Base-by-base conservation (phyloP, 2,797 vertebrate genomes). In the Spheniscus humboldti region DNA sequence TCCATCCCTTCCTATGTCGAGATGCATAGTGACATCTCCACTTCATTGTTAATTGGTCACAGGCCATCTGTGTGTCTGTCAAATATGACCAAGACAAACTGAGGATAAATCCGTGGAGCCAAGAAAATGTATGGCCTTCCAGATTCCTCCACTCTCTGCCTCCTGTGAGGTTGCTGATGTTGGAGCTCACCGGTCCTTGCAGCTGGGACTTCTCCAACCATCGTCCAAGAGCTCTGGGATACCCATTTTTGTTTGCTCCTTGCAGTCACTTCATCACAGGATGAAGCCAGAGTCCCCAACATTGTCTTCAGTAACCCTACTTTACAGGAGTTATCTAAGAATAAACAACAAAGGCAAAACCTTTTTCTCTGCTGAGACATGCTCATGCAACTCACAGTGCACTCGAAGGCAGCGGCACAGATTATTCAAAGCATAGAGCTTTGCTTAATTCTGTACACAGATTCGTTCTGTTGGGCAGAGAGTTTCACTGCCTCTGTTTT, bases 401-500 rank as follows among this genome's bases (percentile, higher is more conserved):
- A 17, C 39, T 67, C 13, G 3, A 39, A 67, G 43, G 23, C 28
- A 52, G n/a, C 1, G 6, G 20, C 14, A 45, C 25, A 33, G 31
- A 25, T 75, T 78, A 79, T 41, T 66, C 27, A 33, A 53, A 93
- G 73, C 81, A 88, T 20, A 17, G 45, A 88, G 27, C 28, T n/a
- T 19, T 69, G 64, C 43, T 88, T 74, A 3, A 33, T 88, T 88
- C 68, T 59, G 52, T 66, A 43, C 80, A 68, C 14, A 79, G 35
- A 56, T 94, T 72, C 12, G 3, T 94, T 80, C 74, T 80, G 72
- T 50, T 57, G 90, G 52, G 47, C 79, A 76, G 55, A 10, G 18
- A 66, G 43, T 55, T 87, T 75, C 71, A 35, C 86, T 73, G 72
- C 52, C 78, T 90, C 73, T 63, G 50, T 85, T 94, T 95, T 86